Evolutionary conservation across 2,113 vertebrate genomes (phyloP).

Genomic region (Tragelaphus buxtoni): DNA sequence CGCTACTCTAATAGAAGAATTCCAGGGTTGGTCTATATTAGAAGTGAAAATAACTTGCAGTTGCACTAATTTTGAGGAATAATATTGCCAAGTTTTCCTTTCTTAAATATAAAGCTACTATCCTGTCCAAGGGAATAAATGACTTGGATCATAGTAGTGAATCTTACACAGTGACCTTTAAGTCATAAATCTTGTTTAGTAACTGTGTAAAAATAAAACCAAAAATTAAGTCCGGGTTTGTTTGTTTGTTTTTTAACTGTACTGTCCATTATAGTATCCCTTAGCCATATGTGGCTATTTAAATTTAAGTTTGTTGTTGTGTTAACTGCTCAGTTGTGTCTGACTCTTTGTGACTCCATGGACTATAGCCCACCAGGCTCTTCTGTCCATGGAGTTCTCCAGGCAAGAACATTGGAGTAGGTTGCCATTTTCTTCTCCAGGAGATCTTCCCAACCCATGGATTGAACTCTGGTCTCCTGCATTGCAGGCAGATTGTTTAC

Average conservation of each 20-base stretch:
- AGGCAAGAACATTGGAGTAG: not conserved
- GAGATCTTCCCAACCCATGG: too few relatives aligned
- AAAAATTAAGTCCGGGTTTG: not conserved
- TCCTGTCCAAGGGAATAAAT: not conserved
- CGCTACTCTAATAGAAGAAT: not conserved
- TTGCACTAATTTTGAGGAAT: not conserved
- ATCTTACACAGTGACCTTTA: not conserved
- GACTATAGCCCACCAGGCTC: not conserved
- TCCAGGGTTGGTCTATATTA: not conserved
- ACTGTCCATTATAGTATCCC: not conserved
- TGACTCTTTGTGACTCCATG: not conserved
- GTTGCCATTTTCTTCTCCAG: not conserved
- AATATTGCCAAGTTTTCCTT: not conserved
- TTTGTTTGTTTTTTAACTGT: not conserved
- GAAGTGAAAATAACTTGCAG: not conserved
- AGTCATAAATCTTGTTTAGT: not conserved
- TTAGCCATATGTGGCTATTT: not conserved
- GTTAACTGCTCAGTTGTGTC: not conserved
- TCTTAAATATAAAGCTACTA: not conserved
- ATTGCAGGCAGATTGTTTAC: too few relatives aligned
- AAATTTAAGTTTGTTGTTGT: not conserved
- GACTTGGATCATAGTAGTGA: not conserved
- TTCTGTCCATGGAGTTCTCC: not conserved
- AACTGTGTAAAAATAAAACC: not conserved
- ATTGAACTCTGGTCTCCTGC: too few relatives aligned